A percentile compares a stretch with the other conserved stretches of the same genome.
phyloP scores from a whole-genome alignment of 1,140 invertebrate species.

The Eumeta japonica region DNA sequence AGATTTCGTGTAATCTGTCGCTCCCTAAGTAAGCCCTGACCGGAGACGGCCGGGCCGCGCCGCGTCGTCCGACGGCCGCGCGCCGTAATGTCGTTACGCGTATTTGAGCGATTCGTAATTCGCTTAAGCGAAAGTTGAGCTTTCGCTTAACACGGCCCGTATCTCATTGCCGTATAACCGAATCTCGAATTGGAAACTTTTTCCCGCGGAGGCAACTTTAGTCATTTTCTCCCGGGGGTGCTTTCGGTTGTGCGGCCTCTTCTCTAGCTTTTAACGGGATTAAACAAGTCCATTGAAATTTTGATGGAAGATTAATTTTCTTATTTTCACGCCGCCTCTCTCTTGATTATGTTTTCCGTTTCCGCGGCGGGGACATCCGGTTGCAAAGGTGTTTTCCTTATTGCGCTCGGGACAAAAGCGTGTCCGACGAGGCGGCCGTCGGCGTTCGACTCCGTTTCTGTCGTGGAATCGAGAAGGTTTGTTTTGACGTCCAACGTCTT shows the following conservation, averaged over 20 bases:
- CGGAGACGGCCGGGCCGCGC: too few species aligned
- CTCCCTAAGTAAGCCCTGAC: too few species aligned
- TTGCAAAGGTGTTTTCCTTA: neutral
- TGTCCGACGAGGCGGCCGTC: too few species aligned
- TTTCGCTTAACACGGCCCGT: neutral
- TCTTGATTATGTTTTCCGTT: neutral
- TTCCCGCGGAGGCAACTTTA: constrained; percentile 36
- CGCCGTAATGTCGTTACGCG: too few species aligned
- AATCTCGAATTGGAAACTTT: constrained; percentile 35
- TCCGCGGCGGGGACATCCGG: neutral
- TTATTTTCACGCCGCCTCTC: constrained; percentile 5
- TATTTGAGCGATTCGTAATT: neutral
- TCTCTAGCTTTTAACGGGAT: constrained; percentile 33
- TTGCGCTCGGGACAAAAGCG: too few species aligned
- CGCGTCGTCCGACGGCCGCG: too few species aligned
- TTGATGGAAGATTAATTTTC: constrained; percentile 26
- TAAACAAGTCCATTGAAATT: constrained; percentile 33
- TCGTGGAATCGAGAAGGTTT: too few species aligned
- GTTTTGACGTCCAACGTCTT: too few species aligned
- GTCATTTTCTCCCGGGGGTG: constrained; percentile 47
- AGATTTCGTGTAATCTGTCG: too few species aligned
- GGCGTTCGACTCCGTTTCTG: too few species aligned
- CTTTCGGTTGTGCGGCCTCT: constrained; percentile 39
- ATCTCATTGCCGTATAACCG: neutral
- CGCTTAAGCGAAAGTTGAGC: neutral